These are phyloP conservation scores for Galendromus occidentalis DNA, from an alignment of 1,140 invertebrate species.

Conservation along the genomic window DNA sequence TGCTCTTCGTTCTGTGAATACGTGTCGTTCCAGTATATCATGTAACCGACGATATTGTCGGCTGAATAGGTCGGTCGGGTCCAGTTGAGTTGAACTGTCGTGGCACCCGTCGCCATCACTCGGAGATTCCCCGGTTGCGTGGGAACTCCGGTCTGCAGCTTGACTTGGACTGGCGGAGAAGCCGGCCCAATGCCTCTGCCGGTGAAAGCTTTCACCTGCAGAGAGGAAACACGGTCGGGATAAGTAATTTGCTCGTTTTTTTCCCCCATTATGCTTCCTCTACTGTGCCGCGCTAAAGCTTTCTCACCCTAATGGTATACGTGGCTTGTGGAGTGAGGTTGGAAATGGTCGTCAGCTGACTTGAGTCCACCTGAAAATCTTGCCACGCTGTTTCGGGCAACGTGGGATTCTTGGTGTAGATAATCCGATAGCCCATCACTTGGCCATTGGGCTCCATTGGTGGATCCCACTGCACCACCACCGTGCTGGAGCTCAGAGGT, in stretches of 20 bases:
- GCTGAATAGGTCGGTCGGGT: conserved; percentile 64
- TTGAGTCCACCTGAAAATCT: conserved; percentile 75
- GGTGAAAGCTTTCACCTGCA: conserved; percentile 55
- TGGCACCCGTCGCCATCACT: conserved; percentile 44
- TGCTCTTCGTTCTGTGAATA: conserved; percentile 50
- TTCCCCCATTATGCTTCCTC: no score
- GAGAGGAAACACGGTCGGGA: background rate
- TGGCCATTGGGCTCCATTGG: conserved; percentile 89
- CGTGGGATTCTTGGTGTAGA: conserved; percentile 72
- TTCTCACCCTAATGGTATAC: conserved; percentile 59
- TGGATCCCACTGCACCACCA: conserved; percentile 91
- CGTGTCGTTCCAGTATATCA: conserved; percentile 92
- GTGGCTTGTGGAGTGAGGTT: conserved; percentile 66
- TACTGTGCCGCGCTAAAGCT: no score
- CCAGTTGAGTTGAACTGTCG: conserved; percentile 68
- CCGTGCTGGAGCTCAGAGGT: conserved; percentile 76
- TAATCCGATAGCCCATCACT: conserved; percentile 93
- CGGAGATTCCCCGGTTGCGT: conserved; percentile 71
- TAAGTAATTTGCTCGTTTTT: background rate
- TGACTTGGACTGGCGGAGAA: conserved; percentile 75
- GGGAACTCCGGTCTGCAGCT: conserved; percentile 90
- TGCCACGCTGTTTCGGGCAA: conserved; percentile 71
- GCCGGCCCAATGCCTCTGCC: conserved; percentile 73
- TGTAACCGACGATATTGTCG: conserved; percentile 80
- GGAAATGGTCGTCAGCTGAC: conserved; percentile 73